These are phyloP conservation scores for Aulostomus chinensis DNA, from an alignment of 2,797 vertebrate species.

Conservation along the genomic window DNA sequence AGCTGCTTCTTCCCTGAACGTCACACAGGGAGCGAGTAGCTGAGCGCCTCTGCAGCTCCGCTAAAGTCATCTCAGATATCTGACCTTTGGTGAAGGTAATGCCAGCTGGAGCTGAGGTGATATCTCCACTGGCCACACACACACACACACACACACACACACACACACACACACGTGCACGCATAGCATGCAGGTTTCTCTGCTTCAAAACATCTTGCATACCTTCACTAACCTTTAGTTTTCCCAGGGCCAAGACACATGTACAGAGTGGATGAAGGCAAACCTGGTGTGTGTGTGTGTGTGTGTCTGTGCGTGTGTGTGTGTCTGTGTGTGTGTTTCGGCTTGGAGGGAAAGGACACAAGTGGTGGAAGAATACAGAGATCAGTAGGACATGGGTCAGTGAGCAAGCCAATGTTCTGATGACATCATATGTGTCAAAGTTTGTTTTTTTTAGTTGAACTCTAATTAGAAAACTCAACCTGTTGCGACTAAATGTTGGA, in stretches of 20 bases:
- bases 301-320: constrained; percentile 1
- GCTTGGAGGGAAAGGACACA: background rate
- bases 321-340: constrained; percentile 6
- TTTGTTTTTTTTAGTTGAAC: no score
- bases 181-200: constrained; percentile 48
- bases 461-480: no score
- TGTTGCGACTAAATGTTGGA: no score
- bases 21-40: constrained; percentile 36
- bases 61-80: constrained; percentile 65
- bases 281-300: constrained; percentile 6
- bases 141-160: no score
- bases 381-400: no score
- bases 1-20: constrained; percentile 3
- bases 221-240: constrained; percentile 72
- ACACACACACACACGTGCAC: no score
- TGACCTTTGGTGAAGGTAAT: constrained; percentile 72
- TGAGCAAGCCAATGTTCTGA: no score
- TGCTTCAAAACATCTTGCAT: constrained; percentile 41
- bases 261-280: constrained; percentile 40
- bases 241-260: constrained; percentile 53
- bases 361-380: no score
- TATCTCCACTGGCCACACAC: constrained; percentile 36
- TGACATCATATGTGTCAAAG: no score
- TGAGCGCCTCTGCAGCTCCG: constrained; percentile 29
- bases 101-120: constrained; percentile 46